Evolutionary conservation across 2,888 invertebrate genomes (phyloP).

Genomic region (Drymonia ruficornis): DNA sequence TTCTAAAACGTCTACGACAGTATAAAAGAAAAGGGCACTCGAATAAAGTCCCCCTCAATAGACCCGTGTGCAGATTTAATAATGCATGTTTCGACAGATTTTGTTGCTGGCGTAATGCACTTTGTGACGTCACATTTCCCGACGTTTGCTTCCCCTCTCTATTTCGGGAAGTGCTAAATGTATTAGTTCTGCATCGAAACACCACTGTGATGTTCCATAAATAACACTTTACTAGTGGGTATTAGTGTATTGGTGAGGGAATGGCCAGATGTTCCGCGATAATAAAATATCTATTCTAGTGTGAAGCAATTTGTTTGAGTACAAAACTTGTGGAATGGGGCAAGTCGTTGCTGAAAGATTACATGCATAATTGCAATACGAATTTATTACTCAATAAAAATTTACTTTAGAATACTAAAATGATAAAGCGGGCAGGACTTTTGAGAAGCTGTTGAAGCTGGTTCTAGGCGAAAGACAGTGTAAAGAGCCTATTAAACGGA

Average conservation of each 20-base stretch:
- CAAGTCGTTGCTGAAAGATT: background rate
- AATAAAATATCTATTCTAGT: slow-evolving; percentile 19
- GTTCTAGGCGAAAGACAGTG: no score
- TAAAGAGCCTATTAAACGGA: no score
- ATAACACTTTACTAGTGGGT: slow-evolving; percentile 46
- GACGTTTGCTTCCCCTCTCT: slow-evolving; percentile 42
- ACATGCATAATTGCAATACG: background rate
- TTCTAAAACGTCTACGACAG: slow-evolving; percentile 35
- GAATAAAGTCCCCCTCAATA: slow-evolving; percentile 30
- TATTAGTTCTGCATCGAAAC: slow-evolving; percentile 62
- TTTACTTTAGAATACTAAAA: no score
- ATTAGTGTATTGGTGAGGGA: slow-evolving; percentile 34
- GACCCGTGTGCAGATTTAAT: slow-evolving; percentile 39
- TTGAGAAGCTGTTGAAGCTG: no score
- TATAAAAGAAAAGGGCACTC: slow-evolving; percentile 22
- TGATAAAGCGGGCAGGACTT: no score
- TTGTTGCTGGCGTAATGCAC: slow-evolving; percentile 38
- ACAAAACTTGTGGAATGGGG: slow-evolving; percentile 25
- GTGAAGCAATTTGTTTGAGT: slow-evolving; percentile 40
- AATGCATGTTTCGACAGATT: slow-evolving; percentile 45
- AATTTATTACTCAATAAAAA: no score
- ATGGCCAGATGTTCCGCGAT: slow-evolving; percentile 36
- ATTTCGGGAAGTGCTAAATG: slow-evolving; percentile 62
- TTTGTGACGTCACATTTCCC: slow-evolving; percentile 37
- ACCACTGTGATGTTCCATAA: slow-evolving; percentile 52